Evolutionary conservation across 2,888 invertebrate genomes (phyloP), one percentile per base, ranked within the genome.

Genomic region (Sialis fuliginosa): DNA sequence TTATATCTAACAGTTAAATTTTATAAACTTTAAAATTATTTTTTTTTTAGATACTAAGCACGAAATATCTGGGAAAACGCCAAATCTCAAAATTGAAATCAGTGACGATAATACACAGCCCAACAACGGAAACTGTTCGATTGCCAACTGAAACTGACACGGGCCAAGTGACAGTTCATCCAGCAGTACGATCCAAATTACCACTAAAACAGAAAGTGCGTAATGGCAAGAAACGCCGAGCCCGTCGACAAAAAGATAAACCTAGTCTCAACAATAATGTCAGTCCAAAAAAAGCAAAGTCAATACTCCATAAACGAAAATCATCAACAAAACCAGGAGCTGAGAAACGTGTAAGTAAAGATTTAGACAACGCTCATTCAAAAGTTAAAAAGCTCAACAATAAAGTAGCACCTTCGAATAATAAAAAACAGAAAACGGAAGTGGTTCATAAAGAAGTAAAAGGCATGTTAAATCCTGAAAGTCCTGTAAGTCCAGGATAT

Each of bases 61-160:
- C 83, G 55, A 80, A 81, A 58, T 72, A 85, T 58, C 72, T 88
- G 58, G 84, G 87, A 58, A 89, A 88, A 57, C 75, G 78, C 53
- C 76, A 79, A 52, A 81, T 82, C 65, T 74, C 80, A 63, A 87
- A 89, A 66, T 72, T 86, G 57, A 87, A 88, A 66, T 82, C 85
- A 13, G 80, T 89, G 55, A 89, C 89, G 56, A 88, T 89, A 63
- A 85, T 89, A 60, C 89, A 89, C 73, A 87, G 85, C 61, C 85
- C 88, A 55, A 84, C 88, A 49, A 87, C 88, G 50, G 89, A 89
- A 69, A 87, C 88, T 52, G 88, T 88, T 52, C 77, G 88, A 31
- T 68, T 88, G 54, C 86, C 87, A 39, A 68, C 71, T 48, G 72
- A 72, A 50, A 83, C 81, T 51, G 79, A 83, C 52, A 76, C 75